Conservation (phyloP, 2,797 vertebrate species). For the Siniperca scherzeri region DNA sequence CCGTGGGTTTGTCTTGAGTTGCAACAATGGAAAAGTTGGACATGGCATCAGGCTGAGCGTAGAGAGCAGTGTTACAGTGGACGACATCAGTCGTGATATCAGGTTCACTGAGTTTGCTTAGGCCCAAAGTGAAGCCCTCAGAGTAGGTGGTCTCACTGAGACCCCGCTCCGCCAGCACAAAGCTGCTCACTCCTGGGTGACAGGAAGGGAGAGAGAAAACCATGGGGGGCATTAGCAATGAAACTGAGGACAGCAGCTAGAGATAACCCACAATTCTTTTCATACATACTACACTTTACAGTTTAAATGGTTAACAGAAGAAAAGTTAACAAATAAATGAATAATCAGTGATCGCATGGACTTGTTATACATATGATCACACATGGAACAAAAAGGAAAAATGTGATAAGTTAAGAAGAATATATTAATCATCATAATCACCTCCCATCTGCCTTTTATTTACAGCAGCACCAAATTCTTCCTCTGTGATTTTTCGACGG, state of each 20-base stretch:
- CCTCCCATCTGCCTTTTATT: constrained; percentile 65
- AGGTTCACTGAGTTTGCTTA: constrained; percentile 69
- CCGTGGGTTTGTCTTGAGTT: constrained; percentile 67
- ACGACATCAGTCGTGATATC: constrained; percentile 76
- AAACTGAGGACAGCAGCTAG: neutral
- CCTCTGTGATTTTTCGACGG: constrained; percentile 71
- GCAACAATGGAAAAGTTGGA: constrained; percentile 44
- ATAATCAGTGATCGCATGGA: neutral
- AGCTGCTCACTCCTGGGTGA: constrained; percentile 35
- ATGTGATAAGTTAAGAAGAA: neutral
- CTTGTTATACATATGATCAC: neutral
- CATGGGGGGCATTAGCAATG: neutral
- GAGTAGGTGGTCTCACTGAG: constrained; percentile 42
- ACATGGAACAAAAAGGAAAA: neutral
- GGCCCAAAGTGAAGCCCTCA: constrained; percentile 77
- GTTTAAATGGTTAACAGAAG: neutral
- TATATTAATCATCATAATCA: constrained; percentile 26
- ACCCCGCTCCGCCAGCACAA: neutral
- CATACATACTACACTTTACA: neutral
- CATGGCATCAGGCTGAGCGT: constrained; percentile 53
- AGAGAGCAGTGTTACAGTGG: constrained; percentile 79
- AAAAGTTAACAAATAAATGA: neutral
- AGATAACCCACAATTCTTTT: neutral
- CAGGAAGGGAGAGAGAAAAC: neutral
- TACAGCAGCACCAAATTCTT: constrained; percentile 82